Percentiles rank a stretch among this genome's conserved stretches.
phyloP scores from a whole-genome alignment of 2,113 vertebrate species.

The Indicator maculatus region DNA sequence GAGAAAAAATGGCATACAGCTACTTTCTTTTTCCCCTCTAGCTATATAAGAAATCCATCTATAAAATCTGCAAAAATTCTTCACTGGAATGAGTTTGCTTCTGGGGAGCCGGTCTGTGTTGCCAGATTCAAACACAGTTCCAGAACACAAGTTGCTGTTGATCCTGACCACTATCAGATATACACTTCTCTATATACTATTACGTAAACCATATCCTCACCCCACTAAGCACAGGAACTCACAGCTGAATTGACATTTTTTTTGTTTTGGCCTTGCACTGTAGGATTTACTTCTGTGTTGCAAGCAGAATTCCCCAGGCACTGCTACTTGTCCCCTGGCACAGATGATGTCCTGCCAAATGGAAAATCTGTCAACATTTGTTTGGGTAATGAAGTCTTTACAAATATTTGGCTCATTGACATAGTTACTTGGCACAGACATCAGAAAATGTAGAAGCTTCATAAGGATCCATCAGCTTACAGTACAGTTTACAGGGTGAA shows the following conservation, averaged over 20 bases:
- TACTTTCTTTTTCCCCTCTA: background rate
- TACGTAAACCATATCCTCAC: background rate
- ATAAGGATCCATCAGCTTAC: background rate
- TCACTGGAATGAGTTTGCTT: background rate
- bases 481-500: background rate
- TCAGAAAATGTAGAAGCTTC: background rate
- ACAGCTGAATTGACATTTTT: background rate
- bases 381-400: constrained; percentile 52
- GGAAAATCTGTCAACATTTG: constrained; percentile 58
- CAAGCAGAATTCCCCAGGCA: constrained; percentile 28
- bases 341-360: constrained; percentile 62
- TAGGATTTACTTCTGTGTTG: background rate
- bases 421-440: background rate
- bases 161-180: background rate
- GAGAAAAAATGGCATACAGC: background rate
- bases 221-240: background rate
- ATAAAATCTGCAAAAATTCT: background rate
- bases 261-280: background rate
- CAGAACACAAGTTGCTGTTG: background rate
- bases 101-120: background rate
- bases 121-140: background rate
- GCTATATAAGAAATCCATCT: background rate
- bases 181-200: background rate
- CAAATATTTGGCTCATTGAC: constrained; percentile 34
- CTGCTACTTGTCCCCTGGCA: constrained; percentile 7